phyloP scores from a whole-genome alignment of 1,140 invertebrate species.

The Nasonia vitripennis region DNA sequence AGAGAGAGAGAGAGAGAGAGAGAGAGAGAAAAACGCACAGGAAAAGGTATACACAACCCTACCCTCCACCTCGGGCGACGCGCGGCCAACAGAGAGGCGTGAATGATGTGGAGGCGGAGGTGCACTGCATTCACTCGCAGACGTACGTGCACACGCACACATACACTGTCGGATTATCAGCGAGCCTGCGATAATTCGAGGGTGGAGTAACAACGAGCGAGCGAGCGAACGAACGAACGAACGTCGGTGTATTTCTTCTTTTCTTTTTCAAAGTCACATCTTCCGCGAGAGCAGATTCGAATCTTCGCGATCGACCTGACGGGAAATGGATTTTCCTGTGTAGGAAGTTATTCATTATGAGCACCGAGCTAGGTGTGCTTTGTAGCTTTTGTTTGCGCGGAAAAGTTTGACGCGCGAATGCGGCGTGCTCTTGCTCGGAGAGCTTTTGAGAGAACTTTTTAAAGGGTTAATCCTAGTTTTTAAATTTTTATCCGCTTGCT shows the following conservation, averaged over 20 bases:
- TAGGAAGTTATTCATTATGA: neutral
- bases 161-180: slow-evolving; percentile 9
- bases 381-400: no score
- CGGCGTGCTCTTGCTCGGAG: no score
- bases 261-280: neutral
- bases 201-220: neutral
- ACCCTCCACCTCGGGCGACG: neutral
- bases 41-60: neutral
- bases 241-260: neutral
- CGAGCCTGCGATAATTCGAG: slow-evolving; percentile 11
- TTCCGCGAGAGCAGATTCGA: neutral
- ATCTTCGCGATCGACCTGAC: neutral
- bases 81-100: slow-evolving; percentile 1
- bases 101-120: slow-evolving; percentile 32
- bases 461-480: no score
- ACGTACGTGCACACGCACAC: neutral
- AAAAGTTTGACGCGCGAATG: no score
- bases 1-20: slow-evolving; percentile 11
- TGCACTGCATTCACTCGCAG: neutral
- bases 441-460: no score
- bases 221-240: neutral
- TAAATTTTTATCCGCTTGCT: no score
- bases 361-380: neutral
- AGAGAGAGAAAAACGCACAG: neutral
- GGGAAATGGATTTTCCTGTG: neutral